Evolutionary conservation across 2,113 vertebrate genomes (phyloP).

Genomic region (Apodemus sylvaticus): DNA sequence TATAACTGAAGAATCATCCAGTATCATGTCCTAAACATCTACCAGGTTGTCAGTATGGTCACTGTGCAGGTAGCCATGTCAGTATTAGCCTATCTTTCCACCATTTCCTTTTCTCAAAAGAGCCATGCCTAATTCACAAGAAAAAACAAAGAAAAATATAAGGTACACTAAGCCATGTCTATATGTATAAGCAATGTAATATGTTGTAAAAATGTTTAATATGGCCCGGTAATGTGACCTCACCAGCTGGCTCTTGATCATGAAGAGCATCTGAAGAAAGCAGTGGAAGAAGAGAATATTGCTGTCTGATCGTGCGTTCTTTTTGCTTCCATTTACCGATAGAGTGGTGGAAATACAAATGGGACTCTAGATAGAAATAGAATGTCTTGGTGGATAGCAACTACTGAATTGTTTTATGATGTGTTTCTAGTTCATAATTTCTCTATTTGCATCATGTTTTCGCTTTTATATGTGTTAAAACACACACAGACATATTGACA

Average conservation of each 20-base stretch:
- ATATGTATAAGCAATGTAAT: neutral
- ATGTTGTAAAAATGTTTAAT: neutral
- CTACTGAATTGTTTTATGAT: neutral
- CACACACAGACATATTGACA: neutral
- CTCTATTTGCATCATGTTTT: neutral
- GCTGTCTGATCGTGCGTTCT: neutral
- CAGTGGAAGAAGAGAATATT: neutral
- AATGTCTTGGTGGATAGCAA: neutral
- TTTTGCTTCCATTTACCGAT: neutral
- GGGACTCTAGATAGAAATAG: neutral
- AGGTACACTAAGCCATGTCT: neutral
- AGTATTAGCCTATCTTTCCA: too few species aligned
- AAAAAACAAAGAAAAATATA: neutral
- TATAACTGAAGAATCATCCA: neutral
- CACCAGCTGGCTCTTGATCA: neutral
- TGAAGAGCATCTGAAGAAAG: neutral
- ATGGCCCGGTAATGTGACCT: neutral
- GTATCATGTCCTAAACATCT: neutral
- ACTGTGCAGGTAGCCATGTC: neutral
- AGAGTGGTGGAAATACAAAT: neutral
- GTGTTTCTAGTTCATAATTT: neutral
- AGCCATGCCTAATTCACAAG: neutral
- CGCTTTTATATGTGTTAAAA: neutral
- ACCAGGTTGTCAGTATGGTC: neutral
- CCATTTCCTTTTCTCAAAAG: neutral